phyloP scores from a whole-genome alignment of 2,113 vertebrate species.

The Platycercus adscitus region DNA sequence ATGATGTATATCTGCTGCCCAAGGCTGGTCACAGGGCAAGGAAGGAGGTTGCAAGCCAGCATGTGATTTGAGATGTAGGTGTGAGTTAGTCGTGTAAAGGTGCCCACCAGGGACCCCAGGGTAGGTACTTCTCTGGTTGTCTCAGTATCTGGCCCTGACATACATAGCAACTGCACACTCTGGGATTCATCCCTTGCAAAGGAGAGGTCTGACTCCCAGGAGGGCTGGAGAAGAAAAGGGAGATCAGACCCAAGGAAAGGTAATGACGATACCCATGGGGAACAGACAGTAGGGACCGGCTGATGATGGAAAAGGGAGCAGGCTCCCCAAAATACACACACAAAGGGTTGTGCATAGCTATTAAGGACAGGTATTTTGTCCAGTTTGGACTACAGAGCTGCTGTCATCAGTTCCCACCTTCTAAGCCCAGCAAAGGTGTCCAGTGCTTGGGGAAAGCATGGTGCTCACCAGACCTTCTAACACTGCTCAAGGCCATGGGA shows the following conservation, averaged over 20 bases:
- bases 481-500: rapidly evolving
- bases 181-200: neutral
- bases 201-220: neutral
- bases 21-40: neutral
- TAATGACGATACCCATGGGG: rapidly evolving
- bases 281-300: rapidly evolving
- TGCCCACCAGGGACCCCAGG: neutral
- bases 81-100: neutral
- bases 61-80: neutral
- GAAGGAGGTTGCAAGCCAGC: neutral
- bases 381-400: neutral
- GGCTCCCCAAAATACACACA: neutral
- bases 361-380: neutral
- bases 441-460: rapidly evolving
- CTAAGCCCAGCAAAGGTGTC: neutral
- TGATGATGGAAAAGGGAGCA: neutral
- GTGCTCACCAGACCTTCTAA: neutral
- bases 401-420: neutral
- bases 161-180: rapidly evolving
- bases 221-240: neutral
- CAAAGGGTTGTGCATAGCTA: rapidly evolving
- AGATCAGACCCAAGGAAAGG: neutral
- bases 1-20: neutral
- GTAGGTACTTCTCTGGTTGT: neutral
- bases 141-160: neutral